Conservation (phyloP, 2,113 vertebrate genomes). For the Enhydra lutris region DNA sequence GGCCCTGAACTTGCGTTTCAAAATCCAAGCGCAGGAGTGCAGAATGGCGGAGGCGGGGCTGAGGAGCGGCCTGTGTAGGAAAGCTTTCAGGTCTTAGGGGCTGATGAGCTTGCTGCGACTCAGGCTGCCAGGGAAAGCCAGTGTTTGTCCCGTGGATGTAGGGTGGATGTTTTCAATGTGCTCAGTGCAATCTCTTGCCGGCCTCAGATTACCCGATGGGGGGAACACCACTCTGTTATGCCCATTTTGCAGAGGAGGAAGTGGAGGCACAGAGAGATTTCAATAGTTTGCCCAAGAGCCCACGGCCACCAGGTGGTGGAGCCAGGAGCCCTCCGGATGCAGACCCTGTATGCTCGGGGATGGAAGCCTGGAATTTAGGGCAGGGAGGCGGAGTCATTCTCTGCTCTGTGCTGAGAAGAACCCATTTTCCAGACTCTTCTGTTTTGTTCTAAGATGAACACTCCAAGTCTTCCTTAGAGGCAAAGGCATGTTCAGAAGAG, state of each 20-base stretch:
- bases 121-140: background rate
- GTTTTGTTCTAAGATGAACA: background rate
- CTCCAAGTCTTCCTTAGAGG: background rate
- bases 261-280: background rate
- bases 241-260: background rate
- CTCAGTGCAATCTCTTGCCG: rapidly evolving
- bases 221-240: background rate
- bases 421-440: background rate
- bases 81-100: background rate
- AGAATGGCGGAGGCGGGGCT: background rate
- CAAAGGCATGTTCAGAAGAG: background rate
- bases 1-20: background rate
- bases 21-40: background rate
- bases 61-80: rapidly evolving
- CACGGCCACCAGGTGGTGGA: background rate
- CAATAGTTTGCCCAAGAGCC: background rate
- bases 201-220: background rate
- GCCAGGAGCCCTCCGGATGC: background rate
- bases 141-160: rapidly evolving
- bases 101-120: background rate
- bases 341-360: background rate
- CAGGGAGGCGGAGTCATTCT: too few relatives aligned
- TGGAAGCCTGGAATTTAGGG: background rate
- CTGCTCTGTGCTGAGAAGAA: background rate
- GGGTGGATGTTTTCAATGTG: too few relatives aligned